These are phyloP conservation scores for Threskiornis aethiopicus DNA, from an alignment of 2,797 vertebrate species.

Conservation along the genomic window DNA sequence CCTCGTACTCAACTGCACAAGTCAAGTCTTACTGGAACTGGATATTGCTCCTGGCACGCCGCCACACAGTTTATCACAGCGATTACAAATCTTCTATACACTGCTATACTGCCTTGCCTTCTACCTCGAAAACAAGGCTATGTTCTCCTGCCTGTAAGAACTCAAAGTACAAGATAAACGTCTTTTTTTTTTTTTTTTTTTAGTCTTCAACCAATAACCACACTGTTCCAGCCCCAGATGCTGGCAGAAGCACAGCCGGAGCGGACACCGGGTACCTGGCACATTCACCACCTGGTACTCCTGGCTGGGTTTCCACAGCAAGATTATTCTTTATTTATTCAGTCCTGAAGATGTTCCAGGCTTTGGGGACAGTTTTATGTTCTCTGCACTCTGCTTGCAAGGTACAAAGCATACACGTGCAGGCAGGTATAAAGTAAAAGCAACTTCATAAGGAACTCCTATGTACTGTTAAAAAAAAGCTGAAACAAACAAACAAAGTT, in stretches of 20 bases:
- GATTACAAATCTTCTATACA: conserved; percentile 1
- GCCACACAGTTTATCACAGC: conserved; percentile 17
- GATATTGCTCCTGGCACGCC: conserved; percentile 8
- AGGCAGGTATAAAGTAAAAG: not conserved
- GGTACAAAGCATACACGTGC: not conserved
- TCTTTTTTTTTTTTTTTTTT: not conserved
- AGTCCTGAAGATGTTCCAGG: not conserved
- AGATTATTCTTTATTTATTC: not conserved
- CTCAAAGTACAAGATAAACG: conserved; percentile 46
- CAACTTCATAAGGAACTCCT: not conserved
- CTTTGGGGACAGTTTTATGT: not conserved
- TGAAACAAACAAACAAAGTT: not conserved
- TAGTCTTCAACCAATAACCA: not conserved
- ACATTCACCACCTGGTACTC: conserved; percentile 32
- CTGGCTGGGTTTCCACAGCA: not conserved
- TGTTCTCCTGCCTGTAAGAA: not conserved
- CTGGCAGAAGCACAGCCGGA: not conserved
- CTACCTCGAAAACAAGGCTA: not conserved
- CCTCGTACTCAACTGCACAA: conserved; percentile 3
- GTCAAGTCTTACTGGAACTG: conserved; percentile 58
- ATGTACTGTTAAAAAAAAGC: not conserved
- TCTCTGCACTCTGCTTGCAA: not conserved
- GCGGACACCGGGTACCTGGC: conserved; percentile 13
- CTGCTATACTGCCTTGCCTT: not conserved
- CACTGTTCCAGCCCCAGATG: not conserved